Base-by-base conservation (phyloP, 1,140 invertebrate genomes). In the Ganaspis sp. region DNA sequence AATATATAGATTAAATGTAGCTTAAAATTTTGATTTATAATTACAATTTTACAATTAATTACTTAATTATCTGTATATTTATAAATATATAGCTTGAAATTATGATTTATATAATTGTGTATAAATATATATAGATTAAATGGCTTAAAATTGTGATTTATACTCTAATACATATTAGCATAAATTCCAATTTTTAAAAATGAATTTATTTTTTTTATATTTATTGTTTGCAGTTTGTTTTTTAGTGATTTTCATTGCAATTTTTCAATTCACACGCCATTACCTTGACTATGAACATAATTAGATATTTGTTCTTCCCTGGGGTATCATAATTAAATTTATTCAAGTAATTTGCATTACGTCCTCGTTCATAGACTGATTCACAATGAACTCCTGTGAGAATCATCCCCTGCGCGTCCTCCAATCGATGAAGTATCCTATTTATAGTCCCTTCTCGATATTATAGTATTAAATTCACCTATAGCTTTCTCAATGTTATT, bases 311-410 rank as follows among this genome's bases (percentile, higher is more conserved):
- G 11, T 26, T 29, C 26, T 34, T 29, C 58, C 58, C 26, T 64
- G 58, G 23, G 58, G 58, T 15, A 26, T 26, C 23, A 64, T 64
- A 64, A 64, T 64, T 64, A 64, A 64, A 64, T 64, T 64, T 64
- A 64, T 64, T 64, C 58, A 64, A 64, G 58, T 34, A 64, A 64
- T 64, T 64, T 64, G 58, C 58, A 64, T 64, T 29, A 64, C 58
- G 58, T 64, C 58, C 58, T 64, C 58, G 58, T 29, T 64, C 58
- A 64, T 34, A 64, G 58, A 64, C 58, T 64, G 58, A 64, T 64
- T 64, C 58, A 64, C 23, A 64, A 21, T 9, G 11, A 29, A 64
- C 58, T 64, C 23, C 58, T 29, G 23, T 29, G 58, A 64, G 58
- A 64, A 64, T 58, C 26, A 34, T 64, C 58, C 58, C 58, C 23